Evolutionary conservation across 2,888 invertebrate species (phyloP), one percentile per base, ranked within the genome.

Genomic region (Syrista parreyssii): DNA sequence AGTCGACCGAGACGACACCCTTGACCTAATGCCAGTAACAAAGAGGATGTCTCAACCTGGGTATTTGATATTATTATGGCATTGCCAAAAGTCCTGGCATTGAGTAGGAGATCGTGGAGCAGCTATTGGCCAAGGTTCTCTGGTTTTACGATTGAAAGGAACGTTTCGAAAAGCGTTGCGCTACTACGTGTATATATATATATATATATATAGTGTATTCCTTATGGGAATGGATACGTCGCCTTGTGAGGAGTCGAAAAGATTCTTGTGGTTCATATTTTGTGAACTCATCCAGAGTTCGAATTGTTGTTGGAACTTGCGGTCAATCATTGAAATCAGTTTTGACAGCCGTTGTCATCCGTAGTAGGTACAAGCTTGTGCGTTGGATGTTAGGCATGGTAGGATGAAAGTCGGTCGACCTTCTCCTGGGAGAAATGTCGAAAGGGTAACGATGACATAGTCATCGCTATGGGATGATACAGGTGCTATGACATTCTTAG

Each of bases 111-210:
- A 55, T 9, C 55, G 9, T 55, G 55, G 23, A 55, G 55, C 23
- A 55, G 55, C 23, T 55, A 55, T 33, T 71, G 71, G 71, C 71
- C 71, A 71, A 33, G 71, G 71, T 23, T 71, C 71, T 71, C 71
- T 33, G 71, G 9, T 23, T 55, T 55, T 55, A 55, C 31, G 71
- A 71, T 71, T 23, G 71, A 71, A 71, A 71, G 71, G 71, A 71
- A 31, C 71, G 9, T 71, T 71, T 71, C 71, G 71, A 71, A 23
- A 23, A 55, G 9, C 55, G 55, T 55, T 55, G 23, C 2, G 55
- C 55, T 55, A 9, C 2, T 23, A 55, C 9, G 23, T 23, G 9
- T 55, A 55, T 23, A 40, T 35, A 35, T 35, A 15, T 15, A 40
- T 23, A 15, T 55, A 9, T 55, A 55, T 9, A 55, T 23, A 23